Evolutionary conservation across 2,113 vertebrate species (phyloP).

Genomic region (Caracal caracal): DNA sequence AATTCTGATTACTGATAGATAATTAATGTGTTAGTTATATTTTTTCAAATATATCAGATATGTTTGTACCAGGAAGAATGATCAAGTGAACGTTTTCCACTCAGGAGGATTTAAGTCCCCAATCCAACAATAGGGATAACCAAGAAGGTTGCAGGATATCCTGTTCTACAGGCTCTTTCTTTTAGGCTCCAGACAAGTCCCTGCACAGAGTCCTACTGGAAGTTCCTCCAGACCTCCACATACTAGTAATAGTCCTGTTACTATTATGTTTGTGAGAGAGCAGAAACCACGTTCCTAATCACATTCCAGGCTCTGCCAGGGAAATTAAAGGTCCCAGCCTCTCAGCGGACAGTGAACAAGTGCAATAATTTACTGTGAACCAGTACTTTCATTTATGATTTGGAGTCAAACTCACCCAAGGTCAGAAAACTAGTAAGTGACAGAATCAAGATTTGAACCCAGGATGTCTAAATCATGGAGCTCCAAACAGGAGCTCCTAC

Average conservation of each 20-base stretch:
- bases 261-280: background rate
- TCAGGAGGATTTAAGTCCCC: background rate
- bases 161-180: background rate
- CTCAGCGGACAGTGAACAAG: background rate
- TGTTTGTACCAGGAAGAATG: background rate
- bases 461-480: background rate
- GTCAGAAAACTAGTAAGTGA: background rate
- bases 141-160: background rate
- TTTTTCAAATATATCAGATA: background rate
- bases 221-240: background rate
- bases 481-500: background rate
- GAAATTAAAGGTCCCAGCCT: background rate
- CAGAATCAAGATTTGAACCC: background rate
- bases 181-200: background rate
- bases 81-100: background rate
- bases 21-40: background rate
- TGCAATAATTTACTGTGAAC: background rate
- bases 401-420: background rate
- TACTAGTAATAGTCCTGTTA: too few relatives aligned
- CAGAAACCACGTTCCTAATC: background rate
- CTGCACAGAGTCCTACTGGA: background rate
- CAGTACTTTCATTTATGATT: background rate
- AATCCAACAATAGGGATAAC: background rate
- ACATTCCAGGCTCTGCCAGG: background rate
- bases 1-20: background rate